A percentile compares a stretch with the other conserved stretches of the same genome.
Evolutionary conservation across 1,140 invertebrate species (phyloP).

Genomic region (Epicauta chinensis): DNA sequence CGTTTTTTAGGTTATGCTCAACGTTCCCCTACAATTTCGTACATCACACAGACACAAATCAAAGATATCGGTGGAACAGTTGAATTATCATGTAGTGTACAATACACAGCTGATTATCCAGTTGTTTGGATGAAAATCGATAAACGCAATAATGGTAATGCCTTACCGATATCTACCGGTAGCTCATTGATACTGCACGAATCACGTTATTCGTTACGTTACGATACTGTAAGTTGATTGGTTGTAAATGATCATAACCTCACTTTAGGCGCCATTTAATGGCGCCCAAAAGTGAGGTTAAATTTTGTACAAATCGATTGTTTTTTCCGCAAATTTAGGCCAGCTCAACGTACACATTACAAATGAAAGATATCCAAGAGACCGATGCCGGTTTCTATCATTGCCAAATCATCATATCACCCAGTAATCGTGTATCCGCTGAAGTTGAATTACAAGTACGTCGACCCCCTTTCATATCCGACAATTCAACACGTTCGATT

Average conservation of each 20-base stretch:
- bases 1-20: slow-evolving; percentile 56
- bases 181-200: slow-evolving; percentile 78
- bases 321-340: slow-evolving; percentile 20
- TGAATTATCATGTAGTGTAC: slow-evolving; percentile 82
- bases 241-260: background rate
- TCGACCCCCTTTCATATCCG: slow-evolving; percentile 82
- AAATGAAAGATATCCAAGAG: slow-evolving; percentile 94
- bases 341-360: slow-evolving; percentile 40
- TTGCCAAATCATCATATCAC: slow-evolving; percentile 76
- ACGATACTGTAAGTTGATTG: slow-evolving; percentile 64
- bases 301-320: background rate
- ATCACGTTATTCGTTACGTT: slow-evolving; percentile 77
- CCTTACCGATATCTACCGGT: slow-evolving; percentile 69
- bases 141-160: slow-evolving; percentile 47
- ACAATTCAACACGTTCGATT: slow-evolving; percentile 83
- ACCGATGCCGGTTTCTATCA: slow-evolving; percentile 84
- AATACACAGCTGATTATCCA: slow-evolving; percentile 80
- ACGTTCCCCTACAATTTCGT: slow-evolving; percentile 83
- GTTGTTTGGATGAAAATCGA: slow-evolving; percentile 71
- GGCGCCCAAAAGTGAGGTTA: no score
- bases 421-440: slow-evolving; percentile 72
- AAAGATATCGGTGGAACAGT: slow-evolving; percentile 85
- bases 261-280: no score
- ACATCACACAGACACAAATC: slow-evolving; percentile 86
- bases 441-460: slow-evolving; percentile 79